phyloP scores from a whole-genome alignment of 2,888 invertebrate genomes.

The Mimachlamys varia region DNA sequence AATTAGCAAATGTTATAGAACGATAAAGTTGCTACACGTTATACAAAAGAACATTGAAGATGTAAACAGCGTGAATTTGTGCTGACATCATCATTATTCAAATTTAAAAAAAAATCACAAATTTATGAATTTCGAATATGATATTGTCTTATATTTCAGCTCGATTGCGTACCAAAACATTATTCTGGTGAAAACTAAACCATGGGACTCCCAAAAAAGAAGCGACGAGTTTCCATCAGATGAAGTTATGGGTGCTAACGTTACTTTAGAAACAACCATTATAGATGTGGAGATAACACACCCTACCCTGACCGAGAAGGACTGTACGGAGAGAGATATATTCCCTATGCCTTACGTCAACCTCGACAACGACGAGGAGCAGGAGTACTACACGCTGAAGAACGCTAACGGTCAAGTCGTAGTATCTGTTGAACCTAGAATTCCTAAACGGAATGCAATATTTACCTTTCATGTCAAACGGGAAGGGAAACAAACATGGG shows the following conservation, averaged over 20 bases:
- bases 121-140: too few species aligned
- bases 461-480: slow-evolving; percentile 15
- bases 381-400: background rate
- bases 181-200: background rate
- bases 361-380: background rate
- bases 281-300: background rate
- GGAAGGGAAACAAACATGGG: background rate
- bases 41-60: too few species aligned
- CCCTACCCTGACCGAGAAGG: background rate
- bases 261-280: background rate
- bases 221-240: background rate
- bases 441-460: background rate
- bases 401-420: background rate
- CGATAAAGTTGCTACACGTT: too few species aligned
- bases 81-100: too few species aligned
- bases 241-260: background rate
- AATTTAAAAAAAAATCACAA: too few species aligned
- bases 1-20: too few species aligned
- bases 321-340: background rate
- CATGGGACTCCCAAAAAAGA: background rate
- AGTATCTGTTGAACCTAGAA: background rate
- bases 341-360: background rate
- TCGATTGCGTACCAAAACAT: background rate
- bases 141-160: background rate
- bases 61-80: too few species aligned